Base-by-base conservation (phyloP, 2,888 invertebrate genomes). In the Xestia ashworthii region DNA sequence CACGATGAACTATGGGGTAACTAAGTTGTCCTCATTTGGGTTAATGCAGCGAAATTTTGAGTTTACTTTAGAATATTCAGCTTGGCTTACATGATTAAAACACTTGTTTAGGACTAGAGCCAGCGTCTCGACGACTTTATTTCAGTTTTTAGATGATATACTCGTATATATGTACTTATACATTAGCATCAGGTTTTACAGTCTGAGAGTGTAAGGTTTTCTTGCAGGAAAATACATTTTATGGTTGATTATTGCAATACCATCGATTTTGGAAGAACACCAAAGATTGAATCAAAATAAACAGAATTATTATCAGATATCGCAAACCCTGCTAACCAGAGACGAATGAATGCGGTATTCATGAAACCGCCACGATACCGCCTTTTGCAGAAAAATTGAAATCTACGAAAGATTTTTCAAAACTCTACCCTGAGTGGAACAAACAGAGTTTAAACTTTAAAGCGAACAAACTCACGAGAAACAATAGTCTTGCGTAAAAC, bases 1-100 rank as follows among this genome's bases (percentile, higher is more conserved):
- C 66, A 75, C 67, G 72, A 67, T 77, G 72, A 76, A 77, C 70
- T 73, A 58, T 62, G 70, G 46, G 66, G 32, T 82, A 76, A 82
- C 82, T 82, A 73, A 72, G 53, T 85, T 77, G 0, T 60, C 66
- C 70, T 67, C 62, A 58, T 60, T 62, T 41, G 66, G 67, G 67
- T 69, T 68, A 81, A 69, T 71, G 44, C 53, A 75, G 69, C 70
- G 53, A 74, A 55, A 84, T 82, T 50, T 77, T 48, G 41, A n/a
- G n/a, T 50, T 79, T 67, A 67, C 53, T 71, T 80, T 25, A 22
- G 48, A 71, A 67, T 41, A 62, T 66, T 55, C 4, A 48, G 19
- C 58, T 41, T 50, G 25, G 44, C 22, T 77, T 46, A 50, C 58
- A 58, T 81, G 55, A 58, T 50, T 3, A 22, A 50, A 44, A 44